These are phyloP conservation scores for Syngnathoides biaculeatus DNA, from an alignment of 2,113 vertebrate genomes.

Conservation along the genomic window DNA sequence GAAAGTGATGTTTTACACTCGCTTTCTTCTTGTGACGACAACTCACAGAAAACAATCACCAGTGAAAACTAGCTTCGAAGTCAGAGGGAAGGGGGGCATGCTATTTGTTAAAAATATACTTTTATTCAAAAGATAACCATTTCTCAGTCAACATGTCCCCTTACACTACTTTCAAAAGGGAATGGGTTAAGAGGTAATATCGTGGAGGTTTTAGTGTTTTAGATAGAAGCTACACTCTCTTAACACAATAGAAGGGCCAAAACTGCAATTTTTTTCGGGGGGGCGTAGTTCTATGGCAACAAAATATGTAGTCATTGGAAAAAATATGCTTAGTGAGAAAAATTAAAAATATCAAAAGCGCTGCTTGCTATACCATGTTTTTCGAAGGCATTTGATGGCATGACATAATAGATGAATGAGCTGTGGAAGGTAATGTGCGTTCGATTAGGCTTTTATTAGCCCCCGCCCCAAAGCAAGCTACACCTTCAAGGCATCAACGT, in stretches of 20 bases:
- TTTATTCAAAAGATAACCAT: neutral
- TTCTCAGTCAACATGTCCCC: neutral
- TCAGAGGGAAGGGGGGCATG: neutral
- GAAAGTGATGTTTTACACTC: neutral
- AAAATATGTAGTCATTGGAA: neutral
- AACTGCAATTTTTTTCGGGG: neutral
- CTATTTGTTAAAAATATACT: neutral
- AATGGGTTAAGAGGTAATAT: neutral
- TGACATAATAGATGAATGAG: neutral
- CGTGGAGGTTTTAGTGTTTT: too few relatives aligned
- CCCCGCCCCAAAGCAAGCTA: neutral
- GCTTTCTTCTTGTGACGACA: neutral
- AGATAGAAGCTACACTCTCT: neutral
- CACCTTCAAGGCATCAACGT: neutral
- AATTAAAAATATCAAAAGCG: neutral
- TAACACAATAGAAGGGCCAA: neutral
- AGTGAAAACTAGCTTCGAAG: neutral
- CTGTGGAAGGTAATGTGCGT: neutral
- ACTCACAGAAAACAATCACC: neutral
- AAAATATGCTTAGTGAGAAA: neutral
- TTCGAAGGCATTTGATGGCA: slow-evolving; percentile 4
- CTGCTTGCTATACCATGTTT: neutral
- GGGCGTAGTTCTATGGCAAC: neutral
- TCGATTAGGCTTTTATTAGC: neutral
- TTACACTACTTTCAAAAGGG: neutral